Evolutionary conservation across 2,113 vertebrate genomes (phyloP).

Genomic region (Asarcornis scutulata): DNA sequence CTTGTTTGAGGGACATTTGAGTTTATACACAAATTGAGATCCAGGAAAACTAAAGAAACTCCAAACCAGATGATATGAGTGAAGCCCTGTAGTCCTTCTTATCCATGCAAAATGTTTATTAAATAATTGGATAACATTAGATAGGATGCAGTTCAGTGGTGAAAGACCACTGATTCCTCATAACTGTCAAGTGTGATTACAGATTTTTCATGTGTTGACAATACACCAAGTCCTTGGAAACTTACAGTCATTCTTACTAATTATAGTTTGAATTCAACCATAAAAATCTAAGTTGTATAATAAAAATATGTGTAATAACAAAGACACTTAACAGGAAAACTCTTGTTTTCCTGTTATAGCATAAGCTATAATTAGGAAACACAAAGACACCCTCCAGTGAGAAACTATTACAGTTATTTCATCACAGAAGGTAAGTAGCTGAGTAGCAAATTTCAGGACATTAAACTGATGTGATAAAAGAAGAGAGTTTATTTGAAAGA

Average conservation of each 20-base stretch:
- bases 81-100: background rate
- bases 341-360: background rate
- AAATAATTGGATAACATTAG: background rate
- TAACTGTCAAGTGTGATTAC: background rate
- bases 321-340: background rate
- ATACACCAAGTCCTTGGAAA: background rate
- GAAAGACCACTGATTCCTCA: background rate
- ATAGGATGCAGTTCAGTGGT: background rate
- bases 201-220: background rate
- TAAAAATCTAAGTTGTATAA: background rate
- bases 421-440: background rate
- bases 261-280: background rate
- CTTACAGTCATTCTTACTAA: accelerated
- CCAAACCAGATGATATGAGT: background rate
- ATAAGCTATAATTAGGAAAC: background rate
- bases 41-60: background rate
- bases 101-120: background rate
- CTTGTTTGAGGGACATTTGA: background rate
- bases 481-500: background rate
- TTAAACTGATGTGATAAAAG: background rate
- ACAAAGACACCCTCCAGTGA: background rate
- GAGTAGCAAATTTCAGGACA: background rate
- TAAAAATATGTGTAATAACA: background rate
- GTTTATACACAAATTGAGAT: background rate
- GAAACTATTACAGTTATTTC: background rate